These are phyloP conservation scores for Mus spicilegus DNA, from an alignment of 2,113 vertebrate species.

Conservation along the genomic window DNA sequence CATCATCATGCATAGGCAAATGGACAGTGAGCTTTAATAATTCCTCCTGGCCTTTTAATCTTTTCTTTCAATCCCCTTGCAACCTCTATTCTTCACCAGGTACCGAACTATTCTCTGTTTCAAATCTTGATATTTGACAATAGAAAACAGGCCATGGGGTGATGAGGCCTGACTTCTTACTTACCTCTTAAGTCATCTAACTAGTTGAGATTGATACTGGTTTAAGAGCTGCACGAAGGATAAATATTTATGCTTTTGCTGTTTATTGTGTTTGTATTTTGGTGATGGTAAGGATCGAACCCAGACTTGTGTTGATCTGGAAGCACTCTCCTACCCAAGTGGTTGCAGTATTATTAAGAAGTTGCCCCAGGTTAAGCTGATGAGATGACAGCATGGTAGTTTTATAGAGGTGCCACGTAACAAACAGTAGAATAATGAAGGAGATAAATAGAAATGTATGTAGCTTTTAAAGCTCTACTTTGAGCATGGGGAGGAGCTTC, in stretches of 20 bases:
- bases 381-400: neutral
- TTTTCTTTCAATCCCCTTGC: neutral
- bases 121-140: neutral
- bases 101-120: neutral
- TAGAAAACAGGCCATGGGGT: neutral
- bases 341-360: neutral
- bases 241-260: neutral
- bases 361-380: neutral
- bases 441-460: neutral
- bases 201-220: neutral
- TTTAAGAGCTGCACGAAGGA: neutral
- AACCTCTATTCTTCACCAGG: neutral
- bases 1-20: neutral
- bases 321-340: neutral
- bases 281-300: neutral
- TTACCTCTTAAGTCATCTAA: neutral
- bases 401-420: neutral
- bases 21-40: neutral
- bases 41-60: neutral
- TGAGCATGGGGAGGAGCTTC: neutral
- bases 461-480: conserved; percentile 11
- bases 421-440: neutral
- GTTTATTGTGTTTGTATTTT: neutral
- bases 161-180: neutral
- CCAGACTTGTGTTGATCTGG: neutral